These are phyloP conservation scores for Tenthredo notha DNA, from an alignment of 2,888 invertebrate genomes.

Conservation along the genomic window DNA sequence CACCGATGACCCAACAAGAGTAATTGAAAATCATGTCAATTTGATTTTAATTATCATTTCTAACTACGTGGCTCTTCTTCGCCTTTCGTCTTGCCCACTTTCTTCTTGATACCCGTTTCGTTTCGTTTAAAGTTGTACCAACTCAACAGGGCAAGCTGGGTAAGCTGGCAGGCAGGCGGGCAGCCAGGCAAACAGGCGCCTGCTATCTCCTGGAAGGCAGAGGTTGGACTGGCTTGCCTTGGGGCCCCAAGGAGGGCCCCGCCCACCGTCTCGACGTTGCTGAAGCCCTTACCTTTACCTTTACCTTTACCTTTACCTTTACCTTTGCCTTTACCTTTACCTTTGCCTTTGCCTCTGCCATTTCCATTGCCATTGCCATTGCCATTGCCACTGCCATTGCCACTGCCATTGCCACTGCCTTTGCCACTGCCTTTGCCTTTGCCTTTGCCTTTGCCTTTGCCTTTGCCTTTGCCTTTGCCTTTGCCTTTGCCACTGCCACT, in stretches of 20 bases:
- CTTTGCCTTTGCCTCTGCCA: not conserved
- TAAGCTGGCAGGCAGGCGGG: slow-evolving; percentile 36
- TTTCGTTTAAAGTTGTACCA: slow-evolving; percentile 41
- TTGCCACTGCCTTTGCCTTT: not conserved
- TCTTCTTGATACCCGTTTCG: slow-evolving; percentile 32
- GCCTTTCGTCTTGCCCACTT: slow-evolving; percentile 20
- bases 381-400: not conserved
- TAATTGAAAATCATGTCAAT: slow-evolving; percentile 24
- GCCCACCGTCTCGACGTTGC: slow-evolving; percentile 77
- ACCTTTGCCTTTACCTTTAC: not conserved
- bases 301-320: slow-evolving; percentile 57
- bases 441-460: not conserved
- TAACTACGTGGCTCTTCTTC: not conserved
- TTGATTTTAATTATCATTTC: slow-evolving; percentile 25
- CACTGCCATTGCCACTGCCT: slow-evolving; percentile 56
- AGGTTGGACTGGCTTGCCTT: slow-evolving; percentile 78
- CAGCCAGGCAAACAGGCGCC: slow-evolving; percentile 56
- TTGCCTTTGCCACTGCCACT: not conserved
- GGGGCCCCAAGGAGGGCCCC: slow-evolving; percentile 76
- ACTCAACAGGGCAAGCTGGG: slow-evolving; percentile 37
- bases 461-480: not conserved
- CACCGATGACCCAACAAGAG: not conserved
- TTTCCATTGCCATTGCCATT: not conserved
- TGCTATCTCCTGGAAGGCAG: slow-evolving; percentile 75
- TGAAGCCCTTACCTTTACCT: slow-evolving; percentile 67